These are phyloP conservation scores for Cartodere bifasciata DNA, from an alignment of 2,888 invertebrate genomes.

Conservation along the genomic window DNA sequence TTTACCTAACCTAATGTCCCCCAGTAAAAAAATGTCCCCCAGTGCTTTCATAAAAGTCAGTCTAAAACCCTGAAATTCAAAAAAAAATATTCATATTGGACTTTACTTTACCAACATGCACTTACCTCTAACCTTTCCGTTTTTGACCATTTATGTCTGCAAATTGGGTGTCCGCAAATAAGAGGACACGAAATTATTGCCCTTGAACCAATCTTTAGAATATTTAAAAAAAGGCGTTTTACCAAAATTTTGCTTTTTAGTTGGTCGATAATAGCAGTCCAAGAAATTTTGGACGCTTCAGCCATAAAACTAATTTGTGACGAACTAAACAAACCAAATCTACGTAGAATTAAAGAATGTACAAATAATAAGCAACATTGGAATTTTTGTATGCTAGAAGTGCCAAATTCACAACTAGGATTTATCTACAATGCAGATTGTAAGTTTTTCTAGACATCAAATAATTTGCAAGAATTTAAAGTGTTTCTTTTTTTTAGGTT, in stretches of 20 bases:
- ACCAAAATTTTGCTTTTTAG: constrained; percentile 43
- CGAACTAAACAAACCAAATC: constrained; percentile 51
- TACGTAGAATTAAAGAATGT: constrained; percentile 53
- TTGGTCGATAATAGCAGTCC: constrained; percentile 59
- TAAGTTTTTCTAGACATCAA: constrained; percentile 11
- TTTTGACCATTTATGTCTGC: too few species aligned
- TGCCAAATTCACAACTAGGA: constrained; percentile 30
- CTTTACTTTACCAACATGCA: too few species aligned
- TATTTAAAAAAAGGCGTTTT: too few species aligned
- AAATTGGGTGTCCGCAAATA: too few species aligned
- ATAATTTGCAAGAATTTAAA: background rate
- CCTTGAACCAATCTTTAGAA: too few species aligned
- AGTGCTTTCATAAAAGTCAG: too few species aligned
- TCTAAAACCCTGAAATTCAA: too few species aligned
- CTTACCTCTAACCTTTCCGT: too few species aligned
- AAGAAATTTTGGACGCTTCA: constrained; percentile 54
- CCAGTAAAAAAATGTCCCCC: too few species aligned
- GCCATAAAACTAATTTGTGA: constrained; percentile 57
- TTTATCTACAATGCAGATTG: constrained; percentile 35
- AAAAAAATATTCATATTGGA: too few species aligned
- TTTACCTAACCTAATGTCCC: too few species aligned
- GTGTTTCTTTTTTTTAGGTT: constrained; percentile 13
- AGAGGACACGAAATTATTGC: too few species aligned
- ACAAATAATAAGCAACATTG: constrained; percentile 50
- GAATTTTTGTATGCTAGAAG: constrained; percentile 41